A percentile compares a stretch with the other conserved stretches of the same genome.
phyloP scores from a whole-genome alignment of 2,113 vertebrate genomes.

The Pao palembangensis region DNA sequence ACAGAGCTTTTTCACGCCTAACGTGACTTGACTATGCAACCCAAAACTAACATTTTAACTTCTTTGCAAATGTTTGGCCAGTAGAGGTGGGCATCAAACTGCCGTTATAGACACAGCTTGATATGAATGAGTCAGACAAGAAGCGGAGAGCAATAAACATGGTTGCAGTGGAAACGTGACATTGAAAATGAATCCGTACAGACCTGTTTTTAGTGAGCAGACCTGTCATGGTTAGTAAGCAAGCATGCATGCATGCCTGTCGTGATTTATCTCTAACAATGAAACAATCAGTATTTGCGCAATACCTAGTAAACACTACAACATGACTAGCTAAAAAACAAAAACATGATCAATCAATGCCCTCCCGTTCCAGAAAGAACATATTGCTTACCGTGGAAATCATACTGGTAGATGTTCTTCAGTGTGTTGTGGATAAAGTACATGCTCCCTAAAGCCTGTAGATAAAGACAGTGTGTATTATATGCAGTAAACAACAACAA shows the following conservation, averaged over 20 bases:
- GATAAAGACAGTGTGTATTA: constrained; percentile 17
- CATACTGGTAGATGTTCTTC: constrained; percentile 76
- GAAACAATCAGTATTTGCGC: no score
- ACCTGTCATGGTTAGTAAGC: no score
- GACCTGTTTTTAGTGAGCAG: no score
- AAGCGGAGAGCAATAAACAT: constrained; percentile 9
- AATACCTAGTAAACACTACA: no score
- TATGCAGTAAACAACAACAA: neutral
- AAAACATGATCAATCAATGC: neutral
- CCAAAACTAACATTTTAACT: constrained; percentile 49
- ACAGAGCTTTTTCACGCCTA: constrained; percentile 71
- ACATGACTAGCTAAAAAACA: neutral
- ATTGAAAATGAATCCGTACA: no score
- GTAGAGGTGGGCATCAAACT: constrained; percentile 28
- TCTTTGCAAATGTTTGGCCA: constrained; percentile 47
- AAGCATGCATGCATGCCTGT: no score
- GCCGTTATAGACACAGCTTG: constrained; percentile 18
- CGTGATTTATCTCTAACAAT: neutral
- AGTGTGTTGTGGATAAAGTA: constrained; percentile 80
- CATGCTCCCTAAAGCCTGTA: constrained; percentile 79
- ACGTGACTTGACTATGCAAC: constrained; percentile 73
- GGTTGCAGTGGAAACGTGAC: neutral
- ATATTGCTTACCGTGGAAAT: constrained; percentile 73
- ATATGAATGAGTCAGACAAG: neutral
- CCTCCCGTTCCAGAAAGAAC: neutral